Evolutionary conservation across 2,888 invertebrate genomes (phyloP), one percentile per base, ranked within the genome.

Genomic region (Lycaena phlaeas): DNA sequence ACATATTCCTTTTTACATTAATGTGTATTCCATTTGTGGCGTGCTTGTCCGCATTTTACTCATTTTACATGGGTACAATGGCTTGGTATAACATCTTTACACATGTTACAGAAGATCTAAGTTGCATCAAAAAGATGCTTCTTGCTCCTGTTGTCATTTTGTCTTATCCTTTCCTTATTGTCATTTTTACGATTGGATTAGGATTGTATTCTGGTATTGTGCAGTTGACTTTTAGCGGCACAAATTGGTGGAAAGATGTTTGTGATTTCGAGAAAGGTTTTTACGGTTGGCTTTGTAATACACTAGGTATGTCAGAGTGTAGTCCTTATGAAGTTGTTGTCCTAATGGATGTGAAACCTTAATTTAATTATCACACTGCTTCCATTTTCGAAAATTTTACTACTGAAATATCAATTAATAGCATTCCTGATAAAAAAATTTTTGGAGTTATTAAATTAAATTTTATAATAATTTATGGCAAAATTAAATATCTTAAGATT

Each of bases 51-150:
- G 82, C 88, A 9, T 62, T 87, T 36, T 90, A 91, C 58, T 90
- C 91, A 1, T 92, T 92, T 62, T 92, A 92, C 59, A 88, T 90
- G 47, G 92, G 92, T 12, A 91, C 92, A 1, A 69, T 91, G 54
- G 89, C 91, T 36, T 92, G 92, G 92, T 92, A 92, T 59, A 92
- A 92, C 54, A 85, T 92, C 48, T 90, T 91, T 58, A 86, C 88
- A 30, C 89, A 89, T 59, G 87, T 90, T 40, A 89, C 88, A 42
- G 91, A 92, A 57, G 89, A 90, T 54, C 86, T 87, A 51, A 87
- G 86, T 37, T 86, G 89, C 51, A 64, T 87, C 42, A 88, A 88
- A 57, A 88, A 88, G 59, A 70, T 90, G 7, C 68, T 89, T 27
- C 68, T 91, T 45, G 88, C 91, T 27, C 92, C 92, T 0, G 55